Evolutionary conservation across 2,113 vertebrate genomes (phyloP).

Genomic region (Platycercus adscitus): DNA sequence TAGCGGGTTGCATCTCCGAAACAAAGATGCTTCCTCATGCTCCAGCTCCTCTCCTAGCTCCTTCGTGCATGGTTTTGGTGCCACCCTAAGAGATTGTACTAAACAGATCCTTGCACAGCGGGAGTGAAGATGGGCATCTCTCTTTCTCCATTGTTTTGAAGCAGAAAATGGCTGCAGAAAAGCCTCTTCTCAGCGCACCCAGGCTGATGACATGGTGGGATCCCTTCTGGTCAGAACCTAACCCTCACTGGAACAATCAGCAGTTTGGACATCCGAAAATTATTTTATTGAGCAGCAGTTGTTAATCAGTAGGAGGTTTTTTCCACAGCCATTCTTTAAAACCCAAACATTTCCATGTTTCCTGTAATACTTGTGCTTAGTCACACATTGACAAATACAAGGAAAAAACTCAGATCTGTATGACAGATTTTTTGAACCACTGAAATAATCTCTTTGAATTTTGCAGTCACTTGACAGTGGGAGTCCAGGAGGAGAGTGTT

Average conservation of each 20-base stretch:
- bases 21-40: background rate
- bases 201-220: slow-evolving; percentile 24
- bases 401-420: slow-evolving; percentile 4
- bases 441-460: slow-evolving; percentile 40
- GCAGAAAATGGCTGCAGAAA: slow-evolving; percentile 23
- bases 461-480: slow-evolving; percentile 20
- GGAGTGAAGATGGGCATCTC: background rate
- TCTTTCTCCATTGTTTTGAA: slow-evolving; percentile 28
- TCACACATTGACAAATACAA: slow-evolving; percentile 62
- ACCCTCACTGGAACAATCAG: slow-evolving; percentile 55
- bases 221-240: slow-evolving; percentile 50
- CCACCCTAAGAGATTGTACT: background rate
- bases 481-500: slow-evolving; percentile 25
- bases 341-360: slow-evolving; percentile 58
- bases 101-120: background rate
- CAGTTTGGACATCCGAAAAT: slow-evolving; percentile 54
- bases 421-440: slow-evolving; percentile 15
- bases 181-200: slow-evolving; percentile 7
- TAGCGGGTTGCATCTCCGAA: background rate
- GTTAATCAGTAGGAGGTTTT: slow-evolving; percentile 62
- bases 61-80: background rate
- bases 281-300: slow-evolving; percentile 53
- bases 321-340: slow-evolving; percentile 58
- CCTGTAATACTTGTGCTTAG: slow-evolving; percentile 65
- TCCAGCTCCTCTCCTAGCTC: background rate